Base-by-base conservation (phyloP, 2,797 vertebrate genomes). In the Argya squamiceps region DNA sequence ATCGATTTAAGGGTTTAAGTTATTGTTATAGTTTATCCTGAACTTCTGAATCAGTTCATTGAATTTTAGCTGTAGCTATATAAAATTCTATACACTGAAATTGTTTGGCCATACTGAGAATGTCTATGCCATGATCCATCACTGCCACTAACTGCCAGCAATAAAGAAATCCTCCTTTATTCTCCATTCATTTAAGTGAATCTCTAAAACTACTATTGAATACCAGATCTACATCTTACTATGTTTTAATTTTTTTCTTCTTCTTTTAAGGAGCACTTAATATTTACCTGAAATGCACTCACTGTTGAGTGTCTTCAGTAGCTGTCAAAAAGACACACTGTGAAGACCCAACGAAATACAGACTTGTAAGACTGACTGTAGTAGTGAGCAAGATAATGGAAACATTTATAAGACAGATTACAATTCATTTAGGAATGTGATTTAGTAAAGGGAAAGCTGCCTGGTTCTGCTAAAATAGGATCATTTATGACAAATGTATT, bases 31-130 rank as follows among this genome's bases (percentile, higher is more conserved):
- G 98, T 98, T 98, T 98, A 98, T 97, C 97, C 95, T 77, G 93
- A 96, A 97, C 93, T 97, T 97, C 97, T 96, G 97, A 97, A 98
- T 98, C 97, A 98, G 96, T 98, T 98, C 97, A 98, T 96, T 98
- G 97, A 97, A 98, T 98, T 98, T 98, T 97, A 98, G 97, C 97
- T 96, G 92, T 91, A 96, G 97, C 96, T 95, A 84, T 97, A 98
- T 97, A 98, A 97, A 98, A 97, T 92, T 96, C 97, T 96, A 91
- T 95, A 88, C 90, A 95, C 94, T 84, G 80, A 96, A 97, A 96
- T 97, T 96, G 96, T 98, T 98, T 97, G 97, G 91, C 92, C 95
- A 88, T 97, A 94, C 96, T 92, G 93, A 30, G 39, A 94, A 95
- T 71, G 64, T 90, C 87, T 96, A 76, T 75, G 78, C 92, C 92